Base-by-base conservation (phyloP, 2,113 vertebrate genomes). In the Rhinogobius similis region DNA sequence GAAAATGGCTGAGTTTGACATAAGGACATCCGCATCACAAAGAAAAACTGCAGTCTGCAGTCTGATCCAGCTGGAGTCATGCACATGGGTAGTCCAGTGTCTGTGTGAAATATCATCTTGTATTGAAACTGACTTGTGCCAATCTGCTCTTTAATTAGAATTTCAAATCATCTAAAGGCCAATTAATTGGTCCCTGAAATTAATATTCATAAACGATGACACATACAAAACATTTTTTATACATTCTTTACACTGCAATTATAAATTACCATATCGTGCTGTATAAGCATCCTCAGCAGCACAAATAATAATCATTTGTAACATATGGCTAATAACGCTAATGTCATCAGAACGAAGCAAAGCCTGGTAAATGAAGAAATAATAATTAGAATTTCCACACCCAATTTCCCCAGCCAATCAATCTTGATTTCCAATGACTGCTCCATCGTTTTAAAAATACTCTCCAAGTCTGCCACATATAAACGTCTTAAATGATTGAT, bases 401-500 rank as follows among this genome's bases (percentile, higher is more conserved):
- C 76, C 76, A 83, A 89, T 88, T 88, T 87, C 84, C 76, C 76
- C 72, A 70, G 76, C 68, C 82, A 85, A 81, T 88, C 81, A 81
- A 59, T 75, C 52, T 63, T 79, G 80, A 76, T 81, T 87, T 75
- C 72, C 78, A 83, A 73, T 71, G 81, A 78, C 65, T 70, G 52
- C 59, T 75, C 67, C 74, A 38, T 63, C 72, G 65, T 88, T 81
- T 82, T 84, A 75, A 85, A 88, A 90, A 87, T 20, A 77, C 86
- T 75, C 72, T 79, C 63, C 74, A 83, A 82, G 72, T 83, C 81
- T 81, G 68, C 75, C 75, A 83, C 78, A 89, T 78, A 85, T 70
- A 65, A 89, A 75, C 77, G 70, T 81, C 84, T 84, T 12, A n/a
- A 59, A 67, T 92, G 92, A 93, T 84, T 92, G 91, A 93, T 92